A percentile compares a stretch with the other conserved stretches of the same genome.
Evolutionary conservation across 2,113 vertebrate genomes (phyloP).

Genomic region (Atherinomorus stipes): DNA sequence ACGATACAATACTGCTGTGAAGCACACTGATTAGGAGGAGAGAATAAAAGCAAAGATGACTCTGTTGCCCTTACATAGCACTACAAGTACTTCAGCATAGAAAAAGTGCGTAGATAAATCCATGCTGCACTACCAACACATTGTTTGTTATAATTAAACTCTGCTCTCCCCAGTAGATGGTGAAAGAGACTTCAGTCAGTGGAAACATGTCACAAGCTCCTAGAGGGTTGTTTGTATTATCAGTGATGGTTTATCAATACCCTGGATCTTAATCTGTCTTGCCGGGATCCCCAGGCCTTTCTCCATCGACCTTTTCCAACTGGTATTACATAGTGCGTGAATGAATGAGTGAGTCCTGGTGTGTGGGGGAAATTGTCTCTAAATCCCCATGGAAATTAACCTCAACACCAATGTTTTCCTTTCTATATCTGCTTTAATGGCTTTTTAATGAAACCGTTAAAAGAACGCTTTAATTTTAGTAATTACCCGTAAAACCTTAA

Average conservation of each 20-base stretch:
- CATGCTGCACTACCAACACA: constrained; percentile 53
- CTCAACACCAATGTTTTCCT: constrained; percentile 70
- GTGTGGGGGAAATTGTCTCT: constrained; percentile 68
- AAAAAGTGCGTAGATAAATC: constrained; percentile 53
- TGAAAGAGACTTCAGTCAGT: constrained; percentile 56
- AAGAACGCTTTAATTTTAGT: constrained; percentile 67
- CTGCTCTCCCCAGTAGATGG: constrained; percentile 48
- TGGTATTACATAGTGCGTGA: constrained; percentile 64
- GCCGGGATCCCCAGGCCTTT: constrained; percentile 47
- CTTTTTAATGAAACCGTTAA: constrained; percentile 77
- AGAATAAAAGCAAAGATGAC: constrained; percentile 25
- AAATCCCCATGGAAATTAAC: constrained; percentile 81
- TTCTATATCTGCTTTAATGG: constrained; percentile 65
- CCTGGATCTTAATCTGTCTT: constrained; percentile 70
- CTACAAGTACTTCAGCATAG: constrained; percentile 24
- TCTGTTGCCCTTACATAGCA: constrained; percentile 18
- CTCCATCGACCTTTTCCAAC: constrained; percentile 73
- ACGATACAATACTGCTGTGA: constrained; percentile 3
- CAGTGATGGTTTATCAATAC: constrained; percentile 77
- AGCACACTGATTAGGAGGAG: constrained; percentile 33
- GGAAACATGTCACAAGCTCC: constrained; percentile 65
- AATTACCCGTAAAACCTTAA: constrained; percentile 73
- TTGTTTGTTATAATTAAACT: constrained; percentile 77
- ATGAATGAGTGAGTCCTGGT: constrained; percentile 73
- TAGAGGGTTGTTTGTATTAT: constrained; percentile 68